Conservation (phyloP, 2,113 vertebrate genomes). For the Syrmaticus mikado region DNA sequence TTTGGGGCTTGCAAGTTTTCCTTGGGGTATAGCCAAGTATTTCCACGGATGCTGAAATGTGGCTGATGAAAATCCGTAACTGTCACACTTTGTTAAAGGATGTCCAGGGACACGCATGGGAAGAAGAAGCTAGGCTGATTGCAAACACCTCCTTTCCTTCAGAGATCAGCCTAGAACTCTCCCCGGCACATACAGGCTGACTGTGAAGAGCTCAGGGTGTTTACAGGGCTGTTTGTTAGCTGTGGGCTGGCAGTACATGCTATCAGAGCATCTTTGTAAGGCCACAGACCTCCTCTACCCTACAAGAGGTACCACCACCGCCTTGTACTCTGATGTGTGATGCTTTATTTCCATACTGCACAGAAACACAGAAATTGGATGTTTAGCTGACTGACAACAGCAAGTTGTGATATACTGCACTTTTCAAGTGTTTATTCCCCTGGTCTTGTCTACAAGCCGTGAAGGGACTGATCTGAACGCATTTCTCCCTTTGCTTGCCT, state of each 20-base stretch:
- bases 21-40: background rate
- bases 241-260: background rate
- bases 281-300: rapidly evolving
- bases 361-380: background rate
- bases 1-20: rapidly evolving
- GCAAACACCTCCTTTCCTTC: background rate
- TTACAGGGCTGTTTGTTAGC: background rate
- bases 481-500: background rate
- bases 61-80: background rate
- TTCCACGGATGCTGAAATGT: background rate
- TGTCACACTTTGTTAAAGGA: background rate
- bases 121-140: background rate
- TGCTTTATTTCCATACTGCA: background rate
- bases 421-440: background rate
- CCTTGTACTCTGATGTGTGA: background rate
- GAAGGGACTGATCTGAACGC: background rate
- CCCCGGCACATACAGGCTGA: background rate
- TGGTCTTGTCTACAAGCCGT: background rate
- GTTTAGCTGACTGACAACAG: background rate
- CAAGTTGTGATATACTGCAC: background rate
- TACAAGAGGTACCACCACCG: background rate
- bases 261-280: background rate
- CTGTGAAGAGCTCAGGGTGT: background rate
- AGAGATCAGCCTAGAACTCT: background rate
- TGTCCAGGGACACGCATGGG: background rate